These are phyloP conservation scores for Arctocebus calabarensis DNA, from an alignment of 2,797 vertebrate genomes.

Conservation along the genomic window DNA sequence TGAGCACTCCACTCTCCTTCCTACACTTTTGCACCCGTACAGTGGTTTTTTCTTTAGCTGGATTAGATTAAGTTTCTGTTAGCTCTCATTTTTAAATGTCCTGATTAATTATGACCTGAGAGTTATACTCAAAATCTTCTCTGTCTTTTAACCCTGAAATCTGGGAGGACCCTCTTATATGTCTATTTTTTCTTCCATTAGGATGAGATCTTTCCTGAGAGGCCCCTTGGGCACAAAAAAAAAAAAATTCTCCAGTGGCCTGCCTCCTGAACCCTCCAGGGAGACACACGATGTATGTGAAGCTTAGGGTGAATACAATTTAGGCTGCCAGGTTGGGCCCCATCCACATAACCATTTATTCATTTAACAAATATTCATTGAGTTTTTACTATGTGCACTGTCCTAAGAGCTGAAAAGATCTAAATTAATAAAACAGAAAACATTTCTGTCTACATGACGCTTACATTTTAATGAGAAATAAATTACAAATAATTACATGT, in stretches of 20 bases:
- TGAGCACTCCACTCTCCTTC: neutral
- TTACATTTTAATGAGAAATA: conserved; percentile 60
- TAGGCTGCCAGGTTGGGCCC: neutral
- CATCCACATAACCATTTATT: conserved; percentile 36
- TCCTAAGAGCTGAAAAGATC: conserved; percentile 29
- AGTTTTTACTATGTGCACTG: neutral
- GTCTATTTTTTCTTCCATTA: conserved; percentile 29
- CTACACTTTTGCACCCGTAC: neutral
- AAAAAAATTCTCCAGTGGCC: neutral
- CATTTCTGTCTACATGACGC: neutral
- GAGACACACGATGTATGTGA: neutral
- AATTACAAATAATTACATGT: neutral
- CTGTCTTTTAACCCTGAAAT: neutral
- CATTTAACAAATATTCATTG: conserved; percentile 39
- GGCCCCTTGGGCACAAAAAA: conserved; percentile 24
- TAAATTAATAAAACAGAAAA: conserved; percentile 17
- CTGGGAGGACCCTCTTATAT: neutral
- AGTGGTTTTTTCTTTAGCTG: neutral
- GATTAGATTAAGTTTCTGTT: conserved; percentile 1
- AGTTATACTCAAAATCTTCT: neutral
- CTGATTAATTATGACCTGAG: conserved; percentile 31
- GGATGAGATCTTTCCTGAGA: neutral
- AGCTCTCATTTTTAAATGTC: conserved; percentile 33
- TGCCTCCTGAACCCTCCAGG: neutral
- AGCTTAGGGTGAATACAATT: conserved; percentile 22